Base-by-base conservation (phyloP, 2,888 invertebrate species). In the Orthonevra nobilis region DNA sequence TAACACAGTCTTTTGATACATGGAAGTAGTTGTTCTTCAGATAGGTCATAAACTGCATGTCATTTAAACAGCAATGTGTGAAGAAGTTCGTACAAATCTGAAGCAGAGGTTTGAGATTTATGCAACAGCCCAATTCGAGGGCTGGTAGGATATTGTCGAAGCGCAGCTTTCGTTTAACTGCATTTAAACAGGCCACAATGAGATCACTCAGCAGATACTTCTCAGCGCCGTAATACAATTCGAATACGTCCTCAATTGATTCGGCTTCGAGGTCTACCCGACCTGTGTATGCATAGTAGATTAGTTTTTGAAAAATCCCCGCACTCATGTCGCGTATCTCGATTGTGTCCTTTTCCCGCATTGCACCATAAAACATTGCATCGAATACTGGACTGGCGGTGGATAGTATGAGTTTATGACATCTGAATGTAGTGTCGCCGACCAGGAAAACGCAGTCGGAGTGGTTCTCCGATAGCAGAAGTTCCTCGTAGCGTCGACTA, bases 331-430 rank as follows among this genome's bases (percentile, higher is more conserved):
- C 90, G 5, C 88, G 83, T 40, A 90, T 88, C 69, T 85, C 85
- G 17, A 89, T 89, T 32, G 91, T 91, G 32, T 85, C 83, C 34
- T 83, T 82, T 56, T 86, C 84, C 20, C 85, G 83, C 68, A 88
- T 81, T 2, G 94, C 94, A 0, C 96, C 96, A 85, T 91, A 95
- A 85, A 96, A 95, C 96, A 96, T 96, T 3, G 95, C 95, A 86
- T 96, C 95, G 85, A 96, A 96, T 1, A 96, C 96, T 0, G 96
- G 96, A 84, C 96, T 96, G 0, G 95, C 93, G 91, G 95, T 94
- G 0, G 95, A 94, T 38, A 96, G 88, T 82, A 96, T 92, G 9
- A 96, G 87, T 87, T 95, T 95, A 87, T 96, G 96, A 1, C 94
- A 94, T 75, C 92, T 91, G n/a, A 96, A 88, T 14, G 92, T 83